Base-by-base conservation (phyloP, 2,797 vertebrate genomes). In the Acanthurus leucopareius region DNA sequence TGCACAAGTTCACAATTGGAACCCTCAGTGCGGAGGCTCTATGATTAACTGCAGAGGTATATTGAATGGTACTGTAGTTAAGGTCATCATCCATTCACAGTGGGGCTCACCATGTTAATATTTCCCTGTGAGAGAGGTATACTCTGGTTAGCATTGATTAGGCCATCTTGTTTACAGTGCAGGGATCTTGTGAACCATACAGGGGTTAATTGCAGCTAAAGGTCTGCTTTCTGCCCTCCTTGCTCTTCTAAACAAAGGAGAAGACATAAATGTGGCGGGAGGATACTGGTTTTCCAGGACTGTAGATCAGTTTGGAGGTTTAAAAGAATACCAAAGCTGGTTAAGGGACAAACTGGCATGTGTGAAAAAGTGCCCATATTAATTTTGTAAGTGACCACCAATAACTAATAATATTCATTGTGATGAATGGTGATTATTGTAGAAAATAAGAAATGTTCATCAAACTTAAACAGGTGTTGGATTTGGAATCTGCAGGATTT, bases 171-270 rank as follows among this genome's bases (percentile, higher is more conserved):
- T 97, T 97, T 97, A 96, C 96, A 95, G 94, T 95, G 93, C 95
- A 92, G 89, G 90, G 93, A 89, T 95, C 95, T 95, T 95, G 78
- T 95, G 96, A 95, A 96, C 83, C 86, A 92, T 92, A 92, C 93
- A 94, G 94, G 95, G 95, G 96, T 97, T 97, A 97, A 97, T 97
- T 97, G 95, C 96, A 96, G 96, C 95, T 96, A 96, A 97, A 95
- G 95, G 94, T 93, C 93, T 93, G 94, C 94, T 95, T 95, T 94
- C 95, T 95, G 96, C 94, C 91, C 93, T 94, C 93, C 93, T 94
- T 92, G 92, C 91, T 94, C 96, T 89, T 92, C 92, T 94, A 94
- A 94, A 95, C 94, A 96, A 95, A 96, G 94, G 95, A 95, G 94
- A 95, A 95, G 95, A 96, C 96, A 96, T 94, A 96, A 97, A 97